A percentile compares a stretch with the other conserved stretches of the same genome.
Conservation (phyloP, 2,888 invertebrate genomes). For the Athetis lepigone region DNA sequence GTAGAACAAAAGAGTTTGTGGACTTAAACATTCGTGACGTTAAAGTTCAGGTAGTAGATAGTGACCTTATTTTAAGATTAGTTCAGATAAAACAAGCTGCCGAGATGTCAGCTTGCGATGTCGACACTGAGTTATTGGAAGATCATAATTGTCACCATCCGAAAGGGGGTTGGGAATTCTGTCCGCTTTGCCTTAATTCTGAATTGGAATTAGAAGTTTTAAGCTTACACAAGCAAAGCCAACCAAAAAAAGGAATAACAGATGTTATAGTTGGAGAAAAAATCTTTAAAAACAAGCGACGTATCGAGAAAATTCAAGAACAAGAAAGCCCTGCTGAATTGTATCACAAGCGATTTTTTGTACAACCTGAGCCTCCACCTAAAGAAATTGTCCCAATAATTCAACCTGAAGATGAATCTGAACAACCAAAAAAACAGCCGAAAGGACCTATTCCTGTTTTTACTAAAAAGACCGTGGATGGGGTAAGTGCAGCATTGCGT, state of each 20-base stretch:
- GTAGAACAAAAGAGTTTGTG: not conserved
- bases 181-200: slow-evolving; percentile 38
- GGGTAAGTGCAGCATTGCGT: slow-evolving; percentile 29
- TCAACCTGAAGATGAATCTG: not conserved
- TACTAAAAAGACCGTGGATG: not conserved
- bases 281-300: slow-evolving; percentile 69
- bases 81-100: slow-evolving; percentile 67
- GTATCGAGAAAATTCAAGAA: slow-evolving; percentile 49
- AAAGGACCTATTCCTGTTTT: not conserved
- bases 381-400: not conserved
- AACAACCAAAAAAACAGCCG: not conserved
- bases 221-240: slow-evolving; percentile 15
- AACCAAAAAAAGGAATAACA: slow-evolving; percentile 34
- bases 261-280: slow-evolving; percentile 77
- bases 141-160: slow-evolving; percentile 19
- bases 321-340: slow-evolving; percentile 61
- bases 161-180: not conserved
- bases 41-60: slow-evolving; percentile 56
- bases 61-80: slow-evolving; percentile 68
- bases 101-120: slow-evolving; percentile 12
- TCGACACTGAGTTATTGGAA: not conserved
- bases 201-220: slow-evolving; percentile 37
- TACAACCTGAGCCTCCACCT: slow-evolving; percentile 7
- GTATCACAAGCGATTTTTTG: slow-evolving; percentile 65
- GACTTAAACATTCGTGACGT: slow-evolving; percentile 63